Percentiles rank a stretch among this genome's conserved stretches.
These are phyloP conservation scores for Colletes latitarsis DNA, from an alignment of 1,140 invertebrate species.

Conservation along the genomic window DNA sequence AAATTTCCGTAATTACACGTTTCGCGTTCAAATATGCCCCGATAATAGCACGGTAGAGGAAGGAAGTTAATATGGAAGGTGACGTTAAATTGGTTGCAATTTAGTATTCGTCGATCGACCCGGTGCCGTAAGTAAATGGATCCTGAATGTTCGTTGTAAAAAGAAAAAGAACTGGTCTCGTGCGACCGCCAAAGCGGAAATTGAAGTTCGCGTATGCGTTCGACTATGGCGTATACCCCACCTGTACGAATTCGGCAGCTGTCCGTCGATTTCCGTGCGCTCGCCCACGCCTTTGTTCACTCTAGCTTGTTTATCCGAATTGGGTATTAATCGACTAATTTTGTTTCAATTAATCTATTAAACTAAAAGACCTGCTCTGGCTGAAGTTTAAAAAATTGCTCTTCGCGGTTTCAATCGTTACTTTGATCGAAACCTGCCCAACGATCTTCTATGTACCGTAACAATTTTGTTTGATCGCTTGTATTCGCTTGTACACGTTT, in stretches of 20 bases:
- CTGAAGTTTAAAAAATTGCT: too few relatives aligned
- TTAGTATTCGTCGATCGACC: not conserved
- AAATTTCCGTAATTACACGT: not conserved
- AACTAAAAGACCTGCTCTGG: too few relatives aligned
- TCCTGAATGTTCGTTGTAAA: slow-evolving; percentile 11
- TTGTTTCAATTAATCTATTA: too few relatives aligned
- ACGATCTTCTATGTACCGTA: too few relatives aligned
- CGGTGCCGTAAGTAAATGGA: slow-evolving; percentile 3
- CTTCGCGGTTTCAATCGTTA: too few relatives aligned
- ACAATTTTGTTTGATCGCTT: too few relatives aligned
- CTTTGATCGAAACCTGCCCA: too few relatives aligned
- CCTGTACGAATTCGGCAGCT: slow-evolving; percentile 54
- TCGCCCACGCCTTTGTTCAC: too few relatives aligned
- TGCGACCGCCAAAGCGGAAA: slow-evolving; percentile 46
- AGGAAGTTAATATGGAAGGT: slow-evolving; percentile 1
- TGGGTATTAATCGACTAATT: too few relatives aligned
- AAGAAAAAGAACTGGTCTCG: slow-evolving; percentile 11
- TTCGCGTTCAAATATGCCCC: not conserved
- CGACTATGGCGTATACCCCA: slow-evolving; percentile 23
- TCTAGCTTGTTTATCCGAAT: not conserved
- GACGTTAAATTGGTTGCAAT: slow-evolving; percentile 31
- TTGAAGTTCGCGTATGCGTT: slow-evolving; percentile 38
- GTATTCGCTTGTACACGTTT: slow-evolving; percentile 1
- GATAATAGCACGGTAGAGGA: not conserved
- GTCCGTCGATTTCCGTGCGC: slow-evolving; percentile 39